Evolutionary conservation across 2,113 vertebrate species (phyloP).

Genomic region (Hippocampus mohnikei): DNA sequence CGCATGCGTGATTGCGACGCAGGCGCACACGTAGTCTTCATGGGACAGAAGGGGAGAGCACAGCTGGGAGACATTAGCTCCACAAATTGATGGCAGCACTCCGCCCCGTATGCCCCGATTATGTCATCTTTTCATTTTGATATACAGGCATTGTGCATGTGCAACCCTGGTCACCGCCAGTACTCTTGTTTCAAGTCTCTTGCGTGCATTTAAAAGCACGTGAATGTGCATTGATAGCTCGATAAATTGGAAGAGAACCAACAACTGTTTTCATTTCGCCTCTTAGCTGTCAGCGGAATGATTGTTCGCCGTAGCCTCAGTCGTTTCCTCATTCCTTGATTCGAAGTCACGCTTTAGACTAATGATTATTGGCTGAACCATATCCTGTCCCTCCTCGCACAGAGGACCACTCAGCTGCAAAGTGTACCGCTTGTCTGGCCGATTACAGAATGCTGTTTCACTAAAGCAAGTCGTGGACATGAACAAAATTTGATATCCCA

Average conservation of each 20-base stretch:
- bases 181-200: not conserved
- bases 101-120: constrained; percentile 45
- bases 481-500: not conserved
- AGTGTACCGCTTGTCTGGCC: not conserved
- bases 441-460: not conserved
- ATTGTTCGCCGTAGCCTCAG: not conserved
- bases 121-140: constrained; percentile 51
- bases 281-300: not conserved
- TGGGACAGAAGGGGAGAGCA: constrained; percentile 24
- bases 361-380: constrained; percentile 1
- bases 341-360: not conserved
- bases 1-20: constrained; percentile 8
- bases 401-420: not conserved
- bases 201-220: not conserved
- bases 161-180: constrained; percentile 14
- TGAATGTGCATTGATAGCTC: not conserved
- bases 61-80: constrained; percentile 67
- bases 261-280: constrained; percentile 1
- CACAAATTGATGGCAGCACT: constrained; percentile 45
- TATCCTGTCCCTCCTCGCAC: not conserved
- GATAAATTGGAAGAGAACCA: not conserved
- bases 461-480: not conserved
- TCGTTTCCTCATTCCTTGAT: constrained; percentile 4
- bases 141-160: constrained; percentile 19
- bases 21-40: constrained; percentile 13